These are phyloP conservation scores for Limosa lapponica DNA, from an alignment of 2,797 vertebrate species.

Conservation along the genomic window DNA sequence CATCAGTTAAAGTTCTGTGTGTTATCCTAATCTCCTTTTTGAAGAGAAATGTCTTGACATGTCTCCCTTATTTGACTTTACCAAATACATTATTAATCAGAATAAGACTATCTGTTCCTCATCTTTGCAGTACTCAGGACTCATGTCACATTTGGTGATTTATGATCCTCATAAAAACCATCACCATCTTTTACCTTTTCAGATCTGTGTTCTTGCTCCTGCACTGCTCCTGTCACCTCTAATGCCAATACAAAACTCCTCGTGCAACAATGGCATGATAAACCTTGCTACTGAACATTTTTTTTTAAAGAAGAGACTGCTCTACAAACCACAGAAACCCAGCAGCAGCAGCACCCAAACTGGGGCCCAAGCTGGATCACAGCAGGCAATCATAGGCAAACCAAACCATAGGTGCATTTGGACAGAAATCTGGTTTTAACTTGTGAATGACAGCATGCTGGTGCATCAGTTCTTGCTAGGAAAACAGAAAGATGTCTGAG, in stretches of 20 bases:
- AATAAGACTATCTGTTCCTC: not conserved
- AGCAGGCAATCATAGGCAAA: not conserved
- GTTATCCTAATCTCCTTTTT: not conserved
- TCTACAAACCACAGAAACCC: not conserved
- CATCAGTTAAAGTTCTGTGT: not conserved
- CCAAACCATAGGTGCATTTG: not conserved
- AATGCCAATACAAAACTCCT: not conserved
- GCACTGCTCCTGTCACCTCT: not conserved
- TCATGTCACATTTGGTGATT: not conserved
- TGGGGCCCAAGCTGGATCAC: not conserved
- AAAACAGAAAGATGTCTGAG: not conserved
- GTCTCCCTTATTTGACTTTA: not conserved
- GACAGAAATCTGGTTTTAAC: not conserved
- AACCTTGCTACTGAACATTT: not conserved
- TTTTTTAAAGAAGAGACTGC: not conserved
- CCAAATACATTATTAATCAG: not conserved
- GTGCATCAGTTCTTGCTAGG: not conserved
- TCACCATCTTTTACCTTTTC: not conserved
- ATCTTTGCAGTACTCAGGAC: not conserved
- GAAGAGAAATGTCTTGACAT: not conserved
- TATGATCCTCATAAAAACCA: not conserved
- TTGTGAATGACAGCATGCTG: not conserved
- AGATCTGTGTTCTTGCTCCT: not conserved
- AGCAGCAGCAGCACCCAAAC: not conserved
- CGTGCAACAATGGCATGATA: fast-evolving